These are phyloP conservation scores for Drosophila auraria DNA, from an alignment of 1,140 invertebrate genomes.

Conservation along the genomic window DNA sequence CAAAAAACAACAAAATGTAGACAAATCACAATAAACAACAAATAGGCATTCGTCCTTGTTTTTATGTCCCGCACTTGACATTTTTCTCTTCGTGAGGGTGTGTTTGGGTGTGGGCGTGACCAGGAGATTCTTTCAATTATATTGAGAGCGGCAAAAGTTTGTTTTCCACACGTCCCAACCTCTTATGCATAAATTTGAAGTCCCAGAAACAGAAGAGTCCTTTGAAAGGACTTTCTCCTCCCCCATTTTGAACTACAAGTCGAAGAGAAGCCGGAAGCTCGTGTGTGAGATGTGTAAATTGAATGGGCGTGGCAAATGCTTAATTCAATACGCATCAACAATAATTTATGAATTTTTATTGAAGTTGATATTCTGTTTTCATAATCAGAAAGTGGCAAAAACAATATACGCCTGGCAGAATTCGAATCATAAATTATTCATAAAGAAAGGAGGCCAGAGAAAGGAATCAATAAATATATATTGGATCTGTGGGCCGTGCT, in stretches of 20 bases:
- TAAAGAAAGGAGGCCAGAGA: not conserved
- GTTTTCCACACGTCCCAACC: not conserved
- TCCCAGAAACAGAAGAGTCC: constrained; percentile 20
- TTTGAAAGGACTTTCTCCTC: too few species aligned
- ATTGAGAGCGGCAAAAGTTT: constrained; percentile 41
- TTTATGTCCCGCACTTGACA: constrained; percentile 33
- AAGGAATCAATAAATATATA: constrained; percentile 18
- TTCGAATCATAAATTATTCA: constrained; percentile 34
- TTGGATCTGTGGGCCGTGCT: not conserved
- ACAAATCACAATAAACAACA: constrained; percentile 51
- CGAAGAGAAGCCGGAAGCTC: not conserved
- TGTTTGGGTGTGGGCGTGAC: constrained; percentile 21
- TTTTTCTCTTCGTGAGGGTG: not conserved
- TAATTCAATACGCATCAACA: constrained; percentile 54
- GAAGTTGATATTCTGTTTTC: constrained; percentile 24
- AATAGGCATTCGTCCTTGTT: constrained; percentile 40
- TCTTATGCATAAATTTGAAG: constrained; percentile 37
- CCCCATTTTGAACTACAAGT: constrained; percentile 15
- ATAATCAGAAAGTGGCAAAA: not conserved
- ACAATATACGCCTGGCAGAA: not conserved
- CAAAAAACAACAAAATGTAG: constrained; percentile 35
- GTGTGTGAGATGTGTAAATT: constrained; percentile 23
- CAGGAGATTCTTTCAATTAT: constrained; percentile 46
- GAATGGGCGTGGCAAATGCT: constrained; percentile 36
- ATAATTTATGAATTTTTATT: constrained; percentile 54